A percentile compares a stretch with the other conserved stretches of the same genome.
phyloP scores from a whole-genome alignment of 2,113 vertebrate species.

The Engraulis encrasicolus region DNA sequence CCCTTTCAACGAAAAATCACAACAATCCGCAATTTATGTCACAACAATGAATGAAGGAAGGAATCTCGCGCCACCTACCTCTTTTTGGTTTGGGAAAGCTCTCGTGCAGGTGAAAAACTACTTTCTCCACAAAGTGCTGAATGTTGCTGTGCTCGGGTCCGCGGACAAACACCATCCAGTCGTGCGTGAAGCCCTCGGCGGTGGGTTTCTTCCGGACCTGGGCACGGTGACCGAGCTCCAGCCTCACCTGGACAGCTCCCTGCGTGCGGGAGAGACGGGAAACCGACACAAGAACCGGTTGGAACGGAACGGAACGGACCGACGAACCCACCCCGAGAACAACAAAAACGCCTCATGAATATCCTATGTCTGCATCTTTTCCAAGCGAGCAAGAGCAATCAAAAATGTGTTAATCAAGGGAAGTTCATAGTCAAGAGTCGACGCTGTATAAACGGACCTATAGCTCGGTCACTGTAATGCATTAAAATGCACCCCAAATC shows the following conservation, averaged over 20 bases:
- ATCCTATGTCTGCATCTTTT: not conserved
- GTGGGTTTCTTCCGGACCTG: constrained; percentile 97
- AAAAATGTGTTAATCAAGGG: not conserved
- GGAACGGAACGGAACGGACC: not conserved
- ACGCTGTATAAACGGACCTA: not conserved
- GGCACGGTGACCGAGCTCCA: constrained; percentile 96
- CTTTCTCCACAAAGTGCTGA: constrained; percentile 99
- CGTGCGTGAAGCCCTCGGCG: constrained; percentile 96
- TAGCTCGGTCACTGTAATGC: not conserved
- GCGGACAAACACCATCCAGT: constrained; percentile 98
- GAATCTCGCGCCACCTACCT: constrained; percentile 76
- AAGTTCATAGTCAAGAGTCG: not conserved
- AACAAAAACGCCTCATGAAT: not conserved
- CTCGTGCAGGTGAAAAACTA: constrained; percentile 97
- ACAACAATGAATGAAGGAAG: too few relatives aligned
- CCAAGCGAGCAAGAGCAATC: not conserved
- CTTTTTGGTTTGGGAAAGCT: constrained; percentile 97
- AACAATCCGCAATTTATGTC: not conserved
- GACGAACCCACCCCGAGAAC: too few relatives aligned
- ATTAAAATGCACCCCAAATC: not conserved
- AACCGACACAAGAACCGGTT: constrained; percentile 33
- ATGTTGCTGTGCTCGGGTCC: constrained; percentile 97
- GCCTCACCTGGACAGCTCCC: constrained; percentile 98
- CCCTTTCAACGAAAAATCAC: not conserved
- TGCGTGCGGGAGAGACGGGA: too few relatives aligned